Base-by-base conservation (phyloP, 2,797 vertebrate genomes). In the Siniperca undulata region DNA sequence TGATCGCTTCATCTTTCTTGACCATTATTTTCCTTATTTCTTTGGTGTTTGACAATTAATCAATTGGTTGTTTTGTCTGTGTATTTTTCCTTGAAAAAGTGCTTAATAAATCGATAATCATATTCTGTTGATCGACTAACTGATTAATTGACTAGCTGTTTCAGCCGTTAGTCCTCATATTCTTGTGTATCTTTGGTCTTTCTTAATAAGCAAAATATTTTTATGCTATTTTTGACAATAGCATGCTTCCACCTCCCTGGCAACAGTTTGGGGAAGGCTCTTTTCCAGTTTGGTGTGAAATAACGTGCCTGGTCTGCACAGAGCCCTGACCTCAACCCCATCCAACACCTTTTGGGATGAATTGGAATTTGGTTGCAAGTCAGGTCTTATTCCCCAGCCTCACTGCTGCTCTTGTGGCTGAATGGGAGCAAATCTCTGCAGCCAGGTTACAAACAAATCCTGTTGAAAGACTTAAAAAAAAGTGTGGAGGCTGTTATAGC, bases 341-440 rank as follows among this genome's bases (percentile, higher is more conserved):
- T n/a, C 59, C 13, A 56, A 62, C 56, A 56, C 38, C 44, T 74
- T 74, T 59, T 66, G 56, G 64, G 20, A 50, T 36, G 62, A 79
- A 65, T 16, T 30, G 42, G 16, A 36, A 53, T 0, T 3, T 42
- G 59, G 60, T 14, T 34, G 36, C 8, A 11, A 61, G 55, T 56
- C 64, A 56, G 67, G 17, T 36, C 46, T 60, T 62, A 52, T 56
- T 10, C 4, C 20, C 24, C 59, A 71, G n/a, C 62, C 76, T 72
- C 48, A 34, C 38, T 50, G 42, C 46, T 59, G 56, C 30, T 78
- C 40, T 78, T 50, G 34, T 24, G 52, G 56, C 40, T 50, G 48
- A 79, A 77, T 62, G 55, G 55, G 50, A 73, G 68, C 16, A 55
- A 67, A 79, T 52, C 42, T 40, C 50, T 58, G 65, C 50, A 69